phyloP scores from a whole-genome alignment of 2,113 vertebrate genomes.

The Heteronetta atricapilla region DNA sequence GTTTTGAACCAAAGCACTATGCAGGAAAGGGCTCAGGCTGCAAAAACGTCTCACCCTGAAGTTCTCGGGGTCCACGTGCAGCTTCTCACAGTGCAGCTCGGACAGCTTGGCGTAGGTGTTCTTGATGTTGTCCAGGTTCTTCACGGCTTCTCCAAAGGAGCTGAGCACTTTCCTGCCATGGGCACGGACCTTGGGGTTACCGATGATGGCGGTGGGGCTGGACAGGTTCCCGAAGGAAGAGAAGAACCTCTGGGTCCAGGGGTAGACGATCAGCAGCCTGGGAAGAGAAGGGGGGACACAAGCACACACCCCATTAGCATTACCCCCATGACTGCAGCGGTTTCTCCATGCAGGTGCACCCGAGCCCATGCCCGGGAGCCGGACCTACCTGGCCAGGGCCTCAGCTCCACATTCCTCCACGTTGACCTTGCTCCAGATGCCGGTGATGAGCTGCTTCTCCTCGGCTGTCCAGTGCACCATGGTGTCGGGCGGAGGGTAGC shows the following conservation, averaged over 20 bases:
- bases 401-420: constrained; percentile 36
- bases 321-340: rapidly evolving
- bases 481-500: neutral
- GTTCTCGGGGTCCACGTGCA: constrained; percentile 86
- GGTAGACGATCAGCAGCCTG: constrained; percentile 82
- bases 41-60: constrained; percentile 9
- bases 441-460: constrained; percentile 15
- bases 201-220: constrained; percentile 77
- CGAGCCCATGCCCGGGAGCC: rapidly evolving
- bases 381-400: constrained; percentile 66
- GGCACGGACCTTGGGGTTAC: constrained; percentile 77
- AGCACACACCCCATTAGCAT: neutral
- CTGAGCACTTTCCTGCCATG: constrained; percentile 84
- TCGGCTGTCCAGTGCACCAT: constrained; percentile 72
- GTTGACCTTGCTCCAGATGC: neutral
- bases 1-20: rapidly evolving
- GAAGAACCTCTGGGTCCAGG: constrained; percentile 85
- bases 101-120: constrained; percentile 77
- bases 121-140: constrained; percentile 84
- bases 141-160: constrained; percentile 81
- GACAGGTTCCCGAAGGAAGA: constrained; percentile 82
- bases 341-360: neutral
- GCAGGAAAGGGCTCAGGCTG: neutral
- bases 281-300: neutral
- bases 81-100: constrained; percentile 84